Base-by-base conservation (phyloP, 2,888 invertebrate genomes). In the Agonopterix heracliana region DNA sequence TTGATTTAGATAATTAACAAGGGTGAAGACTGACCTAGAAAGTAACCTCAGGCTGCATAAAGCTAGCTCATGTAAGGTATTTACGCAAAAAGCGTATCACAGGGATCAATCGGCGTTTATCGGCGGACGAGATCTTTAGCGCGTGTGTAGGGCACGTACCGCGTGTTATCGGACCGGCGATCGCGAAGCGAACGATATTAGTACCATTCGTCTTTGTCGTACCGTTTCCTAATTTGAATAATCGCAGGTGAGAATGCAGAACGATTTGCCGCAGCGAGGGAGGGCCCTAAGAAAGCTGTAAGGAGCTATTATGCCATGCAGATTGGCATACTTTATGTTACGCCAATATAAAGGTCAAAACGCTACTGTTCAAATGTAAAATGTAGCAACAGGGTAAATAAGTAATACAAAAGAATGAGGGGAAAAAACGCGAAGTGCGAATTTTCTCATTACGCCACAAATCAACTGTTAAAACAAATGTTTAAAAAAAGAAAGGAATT, bases 121-220 rank as follows among this genome's bases (percentile, higher is more conserved):
- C 87, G 71, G 56, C 59, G 73, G 74, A 70, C 70, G 71, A 71
- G 74, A 88, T 87, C 88, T 75, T 71, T 75, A 68, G 83, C 81
- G 86, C 85, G 86, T 82, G 86, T 85, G 78, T 81, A 72, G 69
- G 70, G 78, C 76, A 78, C 78, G 81, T 78, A 80, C 71, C 69
- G 65, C 68, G 73, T 67, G 64, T 63, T 84, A 87, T 87, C 86
- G 77, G 62, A 55, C 66, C 60, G 63, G 76, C 77, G 74, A 86
- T 87, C 87, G 77, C 78, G 63, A 66, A 71, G 67, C 72, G 72
- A 71, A 70, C 84, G 85, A 83, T 87, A 87, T 87, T 85, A 86
- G 78, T 76, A 75, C 85, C 86, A 88, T 88, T 86, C 87, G 86
- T 88, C 88, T 87, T 81, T 87, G 88, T 88, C 88, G 84, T 83